Percentiles rank a stretch among this genome's conserved stretches.
phyloP scores from a whole-genome alignment of 2,113 vertebrate species.

The Balaenoptera acutorostrata region DNA sequence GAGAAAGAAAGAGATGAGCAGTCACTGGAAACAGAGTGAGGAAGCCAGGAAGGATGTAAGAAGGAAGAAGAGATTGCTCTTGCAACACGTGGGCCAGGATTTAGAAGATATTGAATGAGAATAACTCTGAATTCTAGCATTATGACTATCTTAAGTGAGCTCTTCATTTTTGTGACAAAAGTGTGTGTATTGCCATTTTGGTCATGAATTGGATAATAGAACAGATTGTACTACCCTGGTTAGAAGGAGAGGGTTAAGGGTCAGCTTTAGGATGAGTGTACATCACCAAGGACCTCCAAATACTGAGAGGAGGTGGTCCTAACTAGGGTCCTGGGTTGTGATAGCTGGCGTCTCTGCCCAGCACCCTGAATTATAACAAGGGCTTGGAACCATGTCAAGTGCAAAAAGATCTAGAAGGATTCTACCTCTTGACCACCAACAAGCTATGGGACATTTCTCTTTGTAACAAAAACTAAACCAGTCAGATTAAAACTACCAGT shows the following conservation, averaged over 20 bases:
- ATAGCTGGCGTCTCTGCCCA: not conserved
- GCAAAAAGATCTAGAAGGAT: not conserved
- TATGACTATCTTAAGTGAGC: not conserved
- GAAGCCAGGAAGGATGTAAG: not conserved
- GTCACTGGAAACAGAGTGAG: not conserved
- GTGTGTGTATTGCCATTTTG: not conserved
- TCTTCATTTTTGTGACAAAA: not conserved
- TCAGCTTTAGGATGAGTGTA: not conserved
- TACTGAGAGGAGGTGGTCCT: not conserved
- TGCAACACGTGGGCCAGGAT: not conserved
- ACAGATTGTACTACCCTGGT: not conserved
- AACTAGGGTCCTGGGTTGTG: not conserved
- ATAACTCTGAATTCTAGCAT: not conserved
- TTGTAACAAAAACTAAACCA: slow-evolving; percentile 29
- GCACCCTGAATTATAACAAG: not conserved
- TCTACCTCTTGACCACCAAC: not conserved
- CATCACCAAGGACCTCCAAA: not conserved
- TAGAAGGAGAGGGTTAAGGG: not conserved
- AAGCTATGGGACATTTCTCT: not conserved
- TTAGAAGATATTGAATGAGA: not conserved
- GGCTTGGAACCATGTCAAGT: not conserved
- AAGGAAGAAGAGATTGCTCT: not conserved
- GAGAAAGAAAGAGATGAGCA: not conserved
- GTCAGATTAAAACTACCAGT: slow-evolving; percentile 38
- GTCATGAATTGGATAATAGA: not conserved